Evolutionary conservation across 2,888 invertebrate species (phyloP).

Genomic region (Ormia ochracea): DNA sequence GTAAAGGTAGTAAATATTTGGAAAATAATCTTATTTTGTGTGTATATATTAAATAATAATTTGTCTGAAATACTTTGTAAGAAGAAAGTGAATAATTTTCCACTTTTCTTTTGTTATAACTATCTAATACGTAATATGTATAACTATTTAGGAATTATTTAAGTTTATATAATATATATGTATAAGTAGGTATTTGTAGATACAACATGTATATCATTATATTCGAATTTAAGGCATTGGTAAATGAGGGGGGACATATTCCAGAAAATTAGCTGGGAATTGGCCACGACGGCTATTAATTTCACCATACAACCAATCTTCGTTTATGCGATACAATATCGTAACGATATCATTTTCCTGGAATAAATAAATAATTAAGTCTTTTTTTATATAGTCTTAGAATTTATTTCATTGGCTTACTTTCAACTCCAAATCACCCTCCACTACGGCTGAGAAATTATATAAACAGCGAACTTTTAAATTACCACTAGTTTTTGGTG

Average conservation of each 20-base stretch:
- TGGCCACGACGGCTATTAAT: slow-evolving; percentile 83
- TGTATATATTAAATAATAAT: neutral
- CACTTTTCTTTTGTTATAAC: slow-evolving; percentile 1
- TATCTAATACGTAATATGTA: neutral
- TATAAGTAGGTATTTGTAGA: too few species aligned
- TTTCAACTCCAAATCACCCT: slow-evolving; percentile 79
- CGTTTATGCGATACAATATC: slow-evolving; percentile 83
- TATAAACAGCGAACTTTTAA: slow-evolving; percentile 82
- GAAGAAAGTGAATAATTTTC: neutral
- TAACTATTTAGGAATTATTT: slow-evolving; percentile 48
- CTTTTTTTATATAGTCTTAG: too few species aligned
- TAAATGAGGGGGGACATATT: slow-evolving; percentile 79
- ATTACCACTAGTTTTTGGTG: slow-evolving; percentile 37
- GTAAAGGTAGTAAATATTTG: slow-evolving; percentile 23
- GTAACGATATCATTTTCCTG: slow-evolving; percentile 81
- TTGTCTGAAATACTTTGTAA: slow-evolving; percentile 23
- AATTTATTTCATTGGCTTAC: slow-evolving; percentile 71
- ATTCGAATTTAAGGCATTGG: slow-evolving; percentile 69
- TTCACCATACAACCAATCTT: slow-evolving; percentile 88
- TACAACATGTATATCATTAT: too few species aligned
- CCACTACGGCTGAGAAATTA: slow-evolving; percentile 82
- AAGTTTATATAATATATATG: slow-evolving; percentile 43
- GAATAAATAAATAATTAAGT: neutral
- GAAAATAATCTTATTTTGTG: slow-evolving; percentile 19
- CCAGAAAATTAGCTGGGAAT: slow-evolving; percentile 87